phyloP scores from a whole-genome alignment of 2,113 vertebrate species.

The Chaetops frenatus region DNA sequence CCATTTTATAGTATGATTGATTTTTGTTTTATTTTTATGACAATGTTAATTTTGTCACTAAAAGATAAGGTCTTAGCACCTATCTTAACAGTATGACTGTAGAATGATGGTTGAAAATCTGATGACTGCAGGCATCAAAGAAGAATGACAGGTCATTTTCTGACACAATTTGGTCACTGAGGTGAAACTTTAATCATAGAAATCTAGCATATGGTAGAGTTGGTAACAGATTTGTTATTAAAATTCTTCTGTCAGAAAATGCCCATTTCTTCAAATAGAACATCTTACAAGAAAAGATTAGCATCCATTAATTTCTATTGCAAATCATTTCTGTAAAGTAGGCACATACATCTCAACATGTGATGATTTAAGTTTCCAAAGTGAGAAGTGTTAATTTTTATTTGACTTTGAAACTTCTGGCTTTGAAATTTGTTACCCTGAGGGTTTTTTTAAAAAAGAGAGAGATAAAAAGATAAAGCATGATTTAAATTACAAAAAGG shows the following conservation, averaged over 20 bases:
- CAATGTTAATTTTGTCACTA: not conserved
- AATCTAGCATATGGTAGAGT: not conserved
- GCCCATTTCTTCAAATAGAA: not conserved
- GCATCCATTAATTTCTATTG: not conserved
- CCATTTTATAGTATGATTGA: not conserved
- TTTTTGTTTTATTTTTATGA: not conserved
- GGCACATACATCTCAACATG: accelerated
- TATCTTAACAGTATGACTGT: not conserved
- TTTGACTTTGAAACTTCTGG: not conserved
- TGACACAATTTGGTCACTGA: not conserved
- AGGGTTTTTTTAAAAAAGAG: not conserved
- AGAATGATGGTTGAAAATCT: not conserved
- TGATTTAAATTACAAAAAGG: not conserved
- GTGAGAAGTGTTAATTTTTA: not conserved
- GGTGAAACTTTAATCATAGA: not conserved
- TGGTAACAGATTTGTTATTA: not conserved
- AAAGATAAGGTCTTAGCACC: not conserved
- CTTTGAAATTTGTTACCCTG: not conserved
- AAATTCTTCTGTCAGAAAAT: not conserved
- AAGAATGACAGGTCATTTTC: not conserved
- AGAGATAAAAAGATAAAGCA: not conserved
- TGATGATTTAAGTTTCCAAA: not conserved
- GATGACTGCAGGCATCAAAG: not conserved
- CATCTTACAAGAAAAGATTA: not conserved
- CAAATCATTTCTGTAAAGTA: not conserved